Conservation (phyloP, 2,888 invertebrate species). For the Sisyra terminalis region DNA sequence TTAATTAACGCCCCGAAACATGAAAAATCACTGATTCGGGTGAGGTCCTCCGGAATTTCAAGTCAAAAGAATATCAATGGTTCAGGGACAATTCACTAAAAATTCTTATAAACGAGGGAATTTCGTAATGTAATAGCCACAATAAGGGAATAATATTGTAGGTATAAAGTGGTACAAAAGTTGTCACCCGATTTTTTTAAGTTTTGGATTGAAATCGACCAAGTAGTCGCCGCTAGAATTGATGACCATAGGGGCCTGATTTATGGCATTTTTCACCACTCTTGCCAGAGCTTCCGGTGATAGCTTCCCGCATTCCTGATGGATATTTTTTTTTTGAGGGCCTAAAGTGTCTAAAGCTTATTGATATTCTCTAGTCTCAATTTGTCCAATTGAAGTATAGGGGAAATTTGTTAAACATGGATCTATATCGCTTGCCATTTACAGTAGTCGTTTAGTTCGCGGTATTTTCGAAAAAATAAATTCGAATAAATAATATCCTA, state of each 20-base stretch:
- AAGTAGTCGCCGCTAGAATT: constrained; percentile 7
- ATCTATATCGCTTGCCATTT: constrained; percentile 12
- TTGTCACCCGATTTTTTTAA: constrained; percentile 1
- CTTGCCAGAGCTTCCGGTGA: constrained; percentile 13
- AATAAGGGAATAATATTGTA: no score
- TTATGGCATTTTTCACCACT: constrained; percentile 5
- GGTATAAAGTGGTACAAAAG: not conserved
- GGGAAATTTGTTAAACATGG: not conserved
- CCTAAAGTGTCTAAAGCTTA: not conserved
- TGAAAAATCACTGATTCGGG: no score
- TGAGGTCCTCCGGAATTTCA: no score
- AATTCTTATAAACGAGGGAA: no score
- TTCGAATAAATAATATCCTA: constrained; percentile 10
- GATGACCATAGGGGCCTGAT: constrained; percentile 5
- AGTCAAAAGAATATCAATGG: no score
- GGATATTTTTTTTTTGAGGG: constrained; percentile 11
- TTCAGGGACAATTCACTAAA: no score
- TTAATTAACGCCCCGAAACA: no score
- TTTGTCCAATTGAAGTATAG: no score
- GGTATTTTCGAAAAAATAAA: constrained; percentile 11
- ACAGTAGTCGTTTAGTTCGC: constrained; percentile 12
- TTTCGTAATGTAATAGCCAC: no score
- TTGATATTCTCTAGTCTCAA: no score
- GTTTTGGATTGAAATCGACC: not conserved
- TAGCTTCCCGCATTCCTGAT: constrained; percentile 13